Evolutionary conservation across 2,888 invertebrate genomes (phyloP), one percentile per base, ranked within the genome.

Genomic region (Resseliella maxima): DNA sequence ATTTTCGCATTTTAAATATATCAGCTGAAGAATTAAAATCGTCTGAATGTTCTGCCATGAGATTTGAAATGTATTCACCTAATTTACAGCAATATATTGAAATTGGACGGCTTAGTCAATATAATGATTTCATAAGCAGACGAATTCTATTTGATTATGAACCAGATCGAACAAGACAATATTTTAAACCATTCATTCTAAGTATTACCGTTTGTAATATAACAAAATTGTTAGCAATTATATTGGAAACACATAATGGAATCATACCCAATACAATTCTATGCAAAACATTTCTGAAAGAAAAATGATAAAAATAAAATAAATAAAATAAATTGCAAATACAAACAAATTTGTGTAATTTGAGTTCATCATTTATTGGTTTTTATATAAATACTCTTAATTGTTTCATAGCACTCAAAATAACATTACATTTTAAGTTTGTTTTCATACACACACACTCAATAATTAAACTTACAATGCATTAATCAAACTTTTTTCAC

Each of bases 121-220:
- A 94, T 89, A 94, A 94, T 15, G 93, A 94, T 88, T 97, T 94
- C 89, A 93, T 97, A 41, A 95, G 96, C 88, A 96, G 96, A 90
- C 92, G 97, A 87, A 91, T 97, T 83, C 91, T 95, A 89, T 94
- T 96, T 87, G 89, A 91, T 93, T 35, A 72, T 41, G n/a, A 64
- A 41, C 24, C 10, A 64, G 35, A 31, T 86, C 35, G 35, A 86
- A 86, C 35, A 81, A 35, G 18, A 3, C 35, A 1, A 15, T n/a
- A 24, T 0, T 12, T 38, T n/a, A 83, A n/a, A 38, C 83, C 83
- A n/a, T n/a, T 38, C n/a, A 83, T 83, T 38, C 91, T 97, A 87
- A 94, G 94, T 12, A 96, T 96, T n/a, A 94, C 94, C 36, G 90
- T 96, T 72, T 89, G 96, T 24, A 94, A 95, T 90, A 93, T 95